Base-by-base conservation (phyloP, 1,140 invertebrate genomes). In the Solen grandis region DNA sequence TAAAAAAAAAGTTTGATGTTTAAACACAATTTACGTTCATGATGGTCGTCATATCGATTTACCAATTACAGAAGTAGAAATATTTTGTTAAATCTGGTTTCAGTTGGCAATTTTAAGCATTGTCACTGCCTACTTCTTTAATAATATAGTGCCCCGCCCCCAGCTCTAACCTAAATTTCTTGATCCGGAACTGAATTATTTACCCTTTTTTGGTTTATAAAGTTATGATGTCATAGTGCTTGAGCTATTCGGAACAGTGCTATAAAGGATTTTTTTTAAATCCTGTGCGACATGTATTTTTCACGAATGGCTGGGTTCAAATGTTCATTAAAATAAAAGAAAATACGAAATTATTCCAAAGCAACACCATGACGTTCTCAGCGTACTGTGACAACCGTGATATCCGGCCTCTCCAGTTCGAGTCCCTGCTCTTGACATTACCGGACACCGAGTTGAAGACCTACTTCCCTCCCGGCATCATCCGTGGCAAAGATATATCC, bases 301-400 rank as follows among this genome's bases (percentile, higher is more conserved):
- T 10, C 41, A 46, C 19, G 8, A 19, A 46, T 46, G 8, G 19
- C 41, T 10, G 8, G 8, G 41, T 46, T 8, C 8, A 8, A 46
- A 46, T 46, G 19, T 19, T 46, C 8, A 46, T 46, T 19, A 46
- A 46, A 46, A 46, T 46, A 46, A 46, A 46, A 10, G 41, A 10
- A 19, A 10, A 19, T 46, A 10, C 19, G 41, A 10, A 10, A 46
- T 27, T 57, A 1, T 50, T 10, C 35, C 38, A 54, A 33, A 78
- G 75, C 41, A 78, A 78, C 31, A 78, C 63, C 1, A 25, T 78
- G 29, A 55, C 75, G 50, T 78, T 69, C 33, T 46, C n/a, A 33
- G 62, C 31, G 1, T 8, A 38, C 63, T 78, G 75, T 69, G 65
- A 41, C 16, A 54, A 59, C 19, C 63, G 41, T 29, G 41, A 52